Evolutionary conservation across 2,888 invertebrate species (phyloP).

Genomic region (Tupiocoris notatus): DNA sequence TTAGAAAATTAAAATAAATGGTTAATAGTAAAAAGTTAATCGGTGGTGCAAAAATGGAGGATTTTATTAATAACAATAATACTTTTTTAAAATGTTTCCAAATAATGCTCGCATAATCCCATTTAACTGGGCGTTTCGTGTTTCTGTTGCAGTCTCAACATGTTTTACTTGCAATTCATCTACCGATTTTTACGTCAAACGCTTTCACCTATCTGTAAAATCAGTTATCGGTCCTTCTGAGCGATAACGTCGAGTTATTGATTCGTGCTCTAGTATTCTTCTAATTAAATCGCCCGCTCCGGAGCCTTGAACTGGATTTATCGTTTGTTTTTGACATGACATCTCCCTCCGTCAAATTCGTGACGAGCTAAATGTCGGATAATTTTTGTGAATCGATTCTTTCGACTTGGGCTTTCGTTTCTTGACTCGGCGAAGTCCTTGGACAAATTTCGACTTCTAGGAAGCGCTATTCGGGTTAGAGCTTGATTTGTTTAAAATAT

Average conservation of each 20-base stretch:
- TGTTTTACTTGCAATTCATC: too few species aligned
- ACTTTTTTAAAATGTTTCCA: too few species aligned
- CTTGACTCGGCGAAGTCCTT: background rate
- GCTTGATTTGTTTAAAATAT: too few species aligned
- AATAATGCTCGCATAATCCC: too few species aligned
- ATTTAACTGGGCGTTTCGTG: too few species aligned
- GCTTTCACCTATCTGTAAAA: too few species aligned
- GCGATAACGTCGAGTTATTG: background rate
- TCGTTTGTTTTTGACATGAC: background rate
- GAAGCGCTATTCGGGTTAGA: background rate
- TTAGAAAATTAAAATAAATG: too few species aligned
- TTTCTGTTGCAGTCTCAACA: too few species aligned
- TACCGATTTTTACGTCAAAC: too few species aligned
- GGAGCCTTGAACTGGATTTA: background rate
- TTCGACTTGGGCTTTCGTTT: background rate
- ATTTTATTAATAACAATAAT: too few species aligned
- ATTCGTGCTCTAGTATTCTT: background rate
- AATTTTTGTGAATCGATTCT: background rate
- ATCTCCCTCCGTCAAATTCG: background rate
- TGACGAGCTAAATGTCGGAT: background rate
- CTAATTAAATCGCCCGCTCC: background rate
- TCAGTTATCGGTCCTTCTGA: background rate
- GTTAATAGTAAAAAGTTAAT: too few species aligned
- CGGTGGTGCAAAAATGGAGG: too few species aligned
- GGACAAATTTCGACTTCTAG: background rate